Percentiles rank a stretch among this genome's conserved stretches.
These are phyloP conservation scores for Acrobasis suavella DNA, from an alignment of 2,888 invertebrate genomes.

Conservation along the genomic window DNA sequence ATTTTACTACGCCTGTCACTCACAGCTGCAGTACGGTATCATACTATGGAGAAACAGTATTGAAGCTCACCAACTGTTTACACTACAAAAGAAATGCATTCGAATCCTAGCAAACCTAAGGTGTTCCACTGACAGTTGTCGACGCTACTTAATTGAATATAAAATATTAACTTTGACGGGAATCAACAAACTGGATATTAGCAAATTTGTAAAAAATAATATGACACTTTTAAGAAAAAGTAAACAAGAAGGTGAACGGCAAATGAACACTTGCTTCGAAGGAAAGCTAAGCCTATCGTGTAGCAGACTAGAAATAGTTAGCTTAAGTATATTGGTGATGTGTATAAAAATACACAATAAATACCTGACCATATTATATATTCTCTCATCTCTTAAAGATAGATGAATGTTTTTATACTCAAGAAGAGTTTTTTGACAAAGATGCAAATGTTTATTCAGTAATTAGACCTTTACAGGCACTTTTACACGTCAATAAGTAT, in stretches of 20 bases:
- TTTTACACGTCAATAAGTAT: too few species aligned
- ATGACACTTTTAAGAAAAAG: background rate
- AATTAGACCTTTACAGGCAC: too few species aligned
- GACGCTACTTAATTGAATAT: background rate
- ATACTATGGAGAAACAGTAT: slow-evolving; percentile 15
- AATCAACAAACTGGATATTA: background rate
- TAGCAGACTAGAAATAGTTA: background rate
- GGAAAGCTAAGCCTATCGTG: background rate
- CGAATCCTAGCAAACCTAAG: background rate
- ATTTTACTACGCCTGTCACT: too few species aligned
- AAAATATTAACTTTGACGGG: background rate
- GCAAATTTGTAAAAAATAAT: slow-evolving; percentile 1
- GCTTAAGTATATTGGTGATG: background rate
- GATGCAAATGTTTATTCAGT: too few species aligned
- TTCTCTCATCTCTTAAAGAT: too few species aligned
- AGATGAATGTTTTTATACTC: background rate
- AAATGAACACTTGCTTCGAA: background rate
- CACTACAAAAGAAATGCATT: background rate
- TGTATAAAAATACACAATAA: background rate
- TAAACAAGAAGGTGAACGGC: background rate
- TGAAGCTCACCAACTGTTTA: too few species aligned
- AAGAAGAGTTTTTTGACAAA: background rate
- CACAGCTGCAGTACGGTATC: slow-evolving; percentile 11
- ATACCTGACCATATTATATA: background rate
- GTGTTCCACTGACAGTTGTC: background rate